A percentile compares a stretch with the other conserved stretches of the same genome.
Evolutionary conservation across 2,797 vertebrate species (phyloP).

Genomic region (Coccyzus lansbergi): DNA sequence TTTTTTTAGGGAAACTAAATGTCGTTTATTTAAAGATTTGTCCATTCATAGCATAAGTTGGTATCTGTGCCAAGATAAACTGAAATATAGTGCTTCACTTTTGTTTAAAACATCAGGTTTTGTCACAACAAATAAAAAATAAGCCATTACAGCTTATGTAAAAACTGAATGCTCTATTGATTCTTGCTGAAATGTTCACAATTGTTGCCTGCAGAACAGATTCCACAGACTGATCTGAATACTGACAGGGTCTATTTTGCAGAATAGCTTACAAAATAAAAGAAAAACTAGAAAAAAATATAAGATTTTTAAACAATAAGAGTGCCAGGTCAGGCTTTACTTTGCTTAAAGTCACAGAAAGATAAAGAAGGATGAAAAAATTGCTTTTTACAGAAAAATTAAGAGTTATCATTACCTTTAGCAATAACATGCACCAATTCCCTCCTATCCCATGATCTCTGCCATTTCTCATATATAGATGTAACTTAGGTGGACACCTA

Average conservation of each 20-base stretch:
- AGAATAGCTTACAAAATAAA: background rate
- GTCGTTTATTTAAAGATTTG: background rate
- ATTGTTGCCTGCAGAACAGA: background rate
- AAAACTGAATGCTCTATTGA: background rate
- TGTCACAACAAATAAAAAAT: background rate
- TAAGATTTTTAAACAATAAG: background rate
- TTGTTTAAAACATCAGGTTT: background rate
- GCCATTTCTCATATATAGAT: background rate
- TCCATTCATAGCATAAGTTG: background rate
- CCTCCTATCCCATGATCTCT: background rate
- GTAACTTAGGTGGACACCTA: background rate
- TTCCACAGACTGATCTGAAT: background rate
- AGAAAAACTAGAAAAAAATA: background rate
- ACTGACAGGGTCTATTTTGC: background rate
- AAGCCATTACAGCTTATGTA: background rate
- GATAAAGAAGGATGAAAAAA: background rate
- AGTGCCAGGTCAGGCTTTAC: background rate
- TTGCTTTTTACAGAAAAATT: background rate
- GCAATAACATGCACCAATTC: background rate
- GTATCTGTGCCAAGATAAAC: background rate
- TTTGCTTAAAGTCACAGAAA: background rate
- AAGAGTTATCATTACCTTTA: background rate
- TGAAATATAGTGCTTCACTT: background rate
- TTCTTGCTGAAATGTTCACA: background rate
- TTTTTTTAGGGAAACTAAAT: background rate